Base-by-base conservation (phyloP, 2,797 vertebrate species). In the Microcaecilia unicolor region DNA sequence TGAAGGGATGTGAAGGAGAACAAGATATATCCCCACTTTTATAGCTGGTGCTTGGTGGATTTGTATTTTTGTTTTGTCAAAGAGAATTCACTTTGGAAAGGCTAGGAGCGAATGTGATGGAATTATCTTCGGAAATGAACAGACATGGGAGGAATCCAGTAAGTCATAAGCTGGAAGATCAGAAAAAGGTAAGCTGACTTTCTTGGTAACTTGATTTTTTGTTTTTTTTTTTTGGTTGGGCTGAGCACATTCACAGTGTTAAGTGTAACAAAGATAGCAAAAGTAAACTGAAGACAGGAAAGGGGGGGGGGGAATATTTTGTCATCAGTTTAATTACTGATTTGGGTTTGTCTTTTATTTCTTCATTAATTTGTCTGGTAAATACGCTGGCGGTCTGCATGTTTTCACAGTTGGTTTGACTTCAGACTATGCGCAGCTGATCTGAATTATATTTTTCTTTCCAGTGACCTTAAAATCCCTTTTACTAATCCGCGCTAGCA, bases 111-210 rank as follows among this genome's bases (percentile, higher is more conserved):
- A 63, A 72, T 84, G 81, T 80, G 72, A 98, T 98, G 95, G 94
- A 98, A 87, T 86, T 89, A 89, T 85, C 85, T 74, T 82, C 89
- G 49, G 93, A 97, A 67, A 84, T 83, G 73, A 85, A 64, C 79
- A 97, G 84, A 70, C 92, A 95, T 90, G 90, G 86, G 75, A 97
- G 89, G 78, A 97, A 95, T 84, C 86, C 89, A 37, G 75, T 91
- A 48, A 92, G 89, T 84, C 95, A 98, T 59, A 98, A 98, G 57
- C 81, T 98, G 64, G 95, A 98, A 79, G 95, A 98, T 74, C 95
- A 98, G 72, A 98, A 98, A 60, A 96, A 96, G 93, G 95, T 98
- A 91, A 77, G 72, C 31, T 7, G 7, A 15, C 4, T 3, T 39
- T 36, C 12, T 31, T 43, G 5, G 20, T 20, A n/a, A n/a, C n/a